Evolutionary conservation across 2,888 invertebrate species (phyloP).

Genomic region (Bruchidius siliquastri): DNA sequence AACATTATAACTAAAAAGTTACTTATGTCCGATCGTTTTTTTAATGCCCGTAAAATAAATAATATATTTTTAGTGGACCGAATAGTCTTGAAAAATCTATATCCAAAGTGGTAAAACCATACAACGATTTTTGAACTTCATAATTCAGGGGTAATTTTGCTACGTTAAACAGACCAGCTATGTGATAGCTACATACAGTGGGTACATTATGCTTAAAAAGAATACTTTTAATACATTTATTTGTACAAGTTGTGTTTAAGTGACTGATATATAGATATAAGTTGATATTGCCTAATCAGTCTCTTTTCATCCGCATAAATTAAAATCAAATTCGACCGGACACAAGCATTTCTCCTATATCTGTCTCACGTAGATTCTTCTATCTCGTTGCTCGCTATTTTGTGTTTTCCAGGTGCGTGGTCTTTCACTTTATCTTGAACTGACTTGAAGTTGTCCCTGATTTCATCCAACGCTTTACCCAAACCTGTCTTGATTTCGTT

Average conservation of each 20-base stretch:
- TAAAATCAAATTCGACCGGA: not conserved
- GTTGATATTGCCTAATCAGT: not conserved
- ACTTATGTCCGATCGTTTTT: not conserved
- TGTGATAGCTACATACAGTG: too few relatives aligned
- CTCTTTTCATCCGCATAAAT: not conserved
- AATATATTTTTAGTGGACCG: too few relatives aligned
- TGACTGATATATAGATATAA: too few relatives aligned
- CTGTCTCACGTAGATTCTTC: conserved; percentile 4
- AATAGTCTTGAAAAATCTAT: too few relatives aligned
- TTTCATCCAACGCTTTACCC: conserved; percentile 66
- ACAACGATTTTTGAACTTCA: too few relatives aligned
- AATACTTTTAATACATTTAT: too few relatives aligned
- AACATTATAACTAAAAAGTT: not conserved
- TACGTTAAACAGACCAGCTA: too few relatives aligned
- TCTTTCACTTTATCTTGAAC: conserved; percentile 54
- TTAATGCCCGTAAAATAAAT: too few relatives aligned
- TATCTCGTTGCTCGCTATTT: conserved; percentile 38
- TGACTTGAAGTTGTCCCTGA: conserved; percentile 60
- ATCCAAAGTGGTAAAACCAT: too few relatives aligned
- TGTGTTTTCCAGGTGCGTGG: conserved; percentile 58
- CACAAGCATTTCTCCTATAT: not conserved
- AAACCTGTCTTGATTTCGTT: conserved; percentile 73
- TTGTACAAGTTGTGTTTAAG: not conserved
- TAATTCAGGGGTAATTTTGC: too few relatives aligned
- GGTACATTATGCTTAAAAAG: too few relatives aligned